phyloP scores from a whole-genome alignment of 92 coral and sea anemone species.

The Bergia puertoricense region DNA sequence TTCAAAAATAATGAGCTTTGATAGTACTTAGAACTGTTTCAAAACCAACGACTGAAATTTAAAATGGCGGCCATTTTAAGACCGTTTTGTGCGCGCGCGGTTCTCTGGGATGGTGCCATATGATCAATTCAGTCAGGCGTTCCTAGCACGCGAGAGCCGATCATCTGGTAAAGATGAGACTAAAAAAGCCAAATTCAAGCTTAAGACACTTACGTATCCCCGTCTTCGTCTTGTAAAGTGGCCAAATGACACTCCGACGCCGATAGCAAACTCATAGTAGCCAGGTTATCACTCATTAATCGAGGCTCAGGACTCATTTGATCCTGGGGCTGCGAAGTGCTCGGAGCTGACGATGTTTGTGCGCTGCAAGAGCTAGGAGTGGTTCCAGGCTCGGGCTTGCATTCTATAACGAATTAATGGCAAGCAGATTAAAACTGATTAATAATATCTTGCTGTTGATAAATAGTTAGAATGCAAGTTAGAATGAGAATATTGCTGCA shows the following conservation, averaged over 20 bases:
- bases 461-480: not conserved
- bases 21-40: too few relatives aligned
- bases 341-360: not conserved
- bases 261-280: slow-evolving; percentile 88
- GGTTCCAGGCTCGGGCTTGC: slow-evolving; percentile 14
- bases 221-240: slow-evolving; percentile 95
- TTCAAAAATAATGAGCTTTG: too few relatives aligned
- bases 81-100: too few relatives aligned
- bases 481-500: not conserved
- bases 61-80: too few relatives aligned
- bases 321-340: not conserved
- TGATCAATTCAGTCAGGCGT: too few relatives aligned
- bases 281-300: slow-evolving; percentile 61
- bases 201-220: slow-evolving; percentile 88
- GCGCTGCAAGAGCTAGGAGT: not conserved
- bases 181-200: too few relatives aligned
- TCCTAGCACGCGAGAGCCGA: too few relatives aligned
- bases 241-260: slow-evolving; percentile 95
- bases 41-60: too few relatives aligned
- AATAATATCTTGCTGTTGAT: not conserved
- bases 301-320: slow-evolving; percentile 67
- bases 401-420: not conserved
- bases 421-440: not conserved
- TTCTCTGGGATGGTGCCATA: too few relatives aligned
- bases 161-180: too few relatives aligned